These are phyloP conservation scores for Pollachius pollachius DNA, from an alignment of 2,113 vertebrate genomes.

Conservation along the genomic window DNA sequence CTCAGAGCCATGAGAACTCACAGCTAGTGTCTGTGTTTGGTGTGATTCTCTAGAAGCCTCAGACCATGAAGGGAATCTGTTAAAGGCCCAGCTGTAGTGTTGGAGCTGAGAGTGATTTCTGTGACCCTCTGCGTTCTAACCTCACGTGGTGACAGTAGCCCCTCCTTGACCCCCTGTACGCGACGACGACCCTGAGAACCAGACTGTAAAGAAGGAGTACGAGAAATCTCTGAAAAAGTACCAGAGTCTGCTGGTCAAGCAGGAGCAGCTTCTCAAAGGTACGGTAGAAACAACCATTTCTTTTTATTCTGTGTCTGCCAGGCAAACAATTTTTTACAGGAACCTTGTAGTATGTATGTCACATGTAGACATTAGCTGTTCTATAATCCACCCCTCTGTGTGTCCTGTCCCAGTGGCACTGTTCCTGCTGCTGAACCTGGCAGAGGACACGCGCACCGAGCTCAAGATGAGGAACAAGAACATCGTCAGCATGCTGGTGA, in stretches of 20 bases:
- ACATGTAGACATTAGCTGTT: no score
- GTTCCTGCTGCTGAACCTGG: constrained; percentile 90
- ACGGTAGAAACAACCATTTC: constrained; percentile 11
- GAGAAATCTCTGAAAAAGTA: constrained; percentile 91
- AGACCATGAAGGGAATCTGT: not conserved
- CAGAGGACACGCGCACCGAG: constrained; percentile 89
- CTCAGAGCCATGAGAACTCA: not conserved
- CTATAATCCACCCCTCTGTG: no score
- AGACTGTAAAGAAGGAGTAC: constrained; percentile 87
- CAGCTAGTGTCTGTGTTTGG: not conserved
- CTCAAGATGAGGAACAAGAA: constrained; percentile 97
- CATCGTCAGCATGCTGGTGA: constrained; percentile 90
- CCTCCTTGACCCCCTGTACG: constrained; percentile 81
- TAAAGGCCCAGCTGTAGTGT: no score
- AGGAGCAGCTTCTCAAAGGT: constrained; percentile 93
- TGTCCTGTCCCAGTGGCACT: constrained; percentile 70
- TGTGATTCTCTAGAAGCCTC: not conserved
- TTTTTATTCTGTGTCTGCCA: no score
- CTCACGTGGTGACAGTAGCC: no score
- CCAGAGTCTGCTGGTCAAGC: constrained; percentile 87
- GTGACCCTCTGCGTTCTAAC: not conserved
- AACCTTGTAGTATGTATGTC: not conserved
- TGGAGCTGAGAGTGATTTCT: not conserved
- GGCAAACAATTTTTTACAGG: not conserved
- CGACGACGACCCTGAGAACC: constrained; percentile 87